Percentiles rank a stretch among this genome's conserved stretches.
Evolutionary conservation across 2,113 vertebrate species (phyloP).

Genomic region (Bambusicola thoracicus): DNA sequence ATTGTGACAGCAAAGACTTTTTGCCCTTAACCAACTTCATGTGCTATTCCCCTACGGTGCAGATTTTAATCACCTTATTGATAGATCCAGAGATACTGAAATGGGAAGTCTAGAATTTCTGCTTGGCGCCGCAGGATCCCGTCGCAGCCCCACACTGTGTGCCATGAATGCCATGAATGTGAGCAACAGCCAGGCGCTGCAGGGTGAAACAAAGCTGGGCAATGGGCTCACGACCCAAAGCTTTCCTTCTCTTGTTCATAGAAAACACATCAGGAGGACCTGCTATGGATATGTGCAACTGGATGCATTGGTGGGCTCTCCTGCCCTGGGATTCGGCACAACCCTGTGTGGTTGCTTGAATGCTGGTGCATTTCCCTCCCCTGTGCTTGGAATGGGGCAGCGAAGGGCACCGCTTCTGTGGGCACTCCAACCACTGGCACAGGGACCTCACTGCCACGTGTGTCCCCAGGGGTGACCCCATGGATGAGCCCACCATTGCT

Average conservation of each 20-base stretch:
- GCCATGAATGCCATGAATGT: rapidly evolving
- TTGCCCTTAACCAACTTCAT: neutral
- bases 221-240: rapidly evolving
- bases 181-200: rapidly evolving
- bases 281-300: rapidly evolving
- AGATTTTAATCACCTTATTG: slow-evolving; percentile 56
- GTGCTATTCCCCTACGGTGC: neutral
- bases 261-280: neutral
- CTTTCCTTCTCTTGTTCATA: rapidly evolving
- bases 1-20: neutral
- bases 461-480: neutral
- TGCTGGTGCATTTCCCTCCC: neutral
- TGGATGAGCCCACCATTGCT: neutral
- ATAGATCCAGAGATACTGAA: neutral
- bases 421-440: rapidly evolving
- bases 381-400: rapidly evolving
- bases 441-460: neutral
- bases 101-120: neutral
- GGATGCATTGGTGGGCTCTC: neutral
- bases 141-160: neutral
- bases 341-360: neutral
- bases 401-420: neutral
- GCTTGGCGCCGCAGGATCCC: neutral
- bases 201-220: rapidly evolving
- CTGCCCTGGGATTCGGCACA: rapidly evolving